Evolutionary conservation across 2,113 vertebrate species (phyloP), one percentile per base, ranked within the genome.

Genomic region (Gallinago media): DNA sequence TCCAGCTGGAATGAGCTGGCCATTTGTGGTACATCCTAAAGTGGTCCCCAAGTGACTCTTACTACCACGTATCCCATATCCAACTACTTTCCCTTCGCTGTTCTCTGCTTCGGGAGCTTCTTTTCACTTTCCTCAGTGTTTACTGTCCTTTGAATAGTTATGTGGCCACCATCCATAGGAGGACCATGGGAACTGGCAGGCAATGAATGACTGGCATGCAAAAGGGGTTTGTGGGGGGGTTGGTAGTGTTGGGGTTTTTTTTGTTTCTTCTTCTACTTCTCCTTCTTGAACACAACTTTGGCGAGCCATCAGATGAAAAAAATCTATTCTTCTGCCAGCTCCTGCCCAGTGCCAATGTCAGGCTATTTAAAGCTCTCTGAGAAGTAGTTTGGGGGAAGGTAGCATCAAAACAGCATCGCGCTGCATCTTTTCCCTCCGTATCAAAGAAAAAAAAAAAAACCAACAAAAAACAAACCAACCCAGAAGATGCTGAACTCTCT

Each of bases 271-370:
- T 95, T 78, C 94, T 94, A 15, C 79, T 92, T 38, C 73, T 92
- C 18, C 88, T 92, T 63, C 94, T 94, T 94, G 86, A 96, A 94
- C 95, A 94, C 94, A 96, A 95, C 79, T 80, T 93, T 95, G 94
- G 95, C 79, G 9, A 95, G 88, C 76, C 95, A 93, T 96, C 96
- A 94, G 83, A 95, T 92, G 75, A 92, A 95, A 94, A 81, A 94
- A 94, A 77, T 10, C 76, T 32, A 65, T 84, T 96, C 56, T 88
- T 88, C 65, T 88, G 88, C 95, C 96, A 96, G 88, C 88, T 93
- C 76, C 92, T 94, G 88, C 83, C 95, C 56, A 20, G 82, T 90
- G 94, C 90, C 95, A 96, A 88, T 96, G 92, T 96, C 91, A 44
- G 80, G 70, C 77, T 96, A 94, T 95, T 96, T 97, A 96, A 97